Base-by-base conservation (phyloP, 2,797 vertebrate genomes). In the Poliocrania exsul region DNA sequence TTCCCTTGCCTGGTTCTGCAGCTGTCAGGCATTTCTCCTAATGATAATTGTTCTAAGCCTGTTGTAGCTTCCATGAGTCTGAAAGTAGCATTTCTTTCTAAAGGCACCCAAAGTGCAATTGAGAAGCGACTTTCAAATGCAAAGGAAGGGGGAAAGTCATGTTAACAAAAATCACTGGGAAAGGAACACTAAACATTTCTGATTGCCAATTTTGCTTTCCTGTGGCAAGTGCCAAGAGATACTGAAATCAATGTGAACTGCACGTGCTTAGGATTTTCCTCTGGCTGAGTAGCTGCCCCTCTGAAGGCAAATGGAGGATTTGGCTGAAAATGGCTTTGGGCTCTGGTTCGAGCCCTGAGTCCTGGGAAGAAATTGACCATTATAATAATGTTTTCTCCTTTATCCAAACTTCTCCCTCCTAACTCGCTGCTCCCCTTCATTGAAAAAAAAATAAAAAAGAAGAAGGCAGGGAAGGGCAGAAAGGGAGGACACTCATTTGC, bases 101-200 rank as follows among this genome's bases (percentile, higher is more conserved):
- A 79, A 81, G 73, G 51, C 26, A 60, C 21, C 19, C 40, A 75
- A 78, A 79, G 47, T 83, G 61, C 24, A 81, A 80, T 21, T 79
- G 72, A 86, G 72, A 85, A 83, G 35, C 86, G 37, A 60, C 95
- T 96, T 91, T 81, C 47, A 90, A 86, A 78, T 46, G 78, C 66
- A 69, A 71, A 88, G 31, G 26, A 83, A 85, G 47, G 25, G 17
- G 14, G 88, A 88, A 92, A 83, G 28, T 49, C 65, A 75, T 50
- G 25, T 71, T 86, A 92, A 83, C 53, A 87, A 82, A 93, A 95
- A 90, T 65, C 70, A 70, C 40, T 47, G 49, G 54, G 62, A 90
- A 86, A 94, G 11, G 26, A 88, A 42, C 66, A 56, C 35, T 86
- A 83, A 88, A 89, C 3, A 65, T 64, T 89, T 78, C 82, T 81